Evolutionary conservation across 2,888 invertebrate genomes (phyloP).

Genomic region (Andrena praecox): DNA sequence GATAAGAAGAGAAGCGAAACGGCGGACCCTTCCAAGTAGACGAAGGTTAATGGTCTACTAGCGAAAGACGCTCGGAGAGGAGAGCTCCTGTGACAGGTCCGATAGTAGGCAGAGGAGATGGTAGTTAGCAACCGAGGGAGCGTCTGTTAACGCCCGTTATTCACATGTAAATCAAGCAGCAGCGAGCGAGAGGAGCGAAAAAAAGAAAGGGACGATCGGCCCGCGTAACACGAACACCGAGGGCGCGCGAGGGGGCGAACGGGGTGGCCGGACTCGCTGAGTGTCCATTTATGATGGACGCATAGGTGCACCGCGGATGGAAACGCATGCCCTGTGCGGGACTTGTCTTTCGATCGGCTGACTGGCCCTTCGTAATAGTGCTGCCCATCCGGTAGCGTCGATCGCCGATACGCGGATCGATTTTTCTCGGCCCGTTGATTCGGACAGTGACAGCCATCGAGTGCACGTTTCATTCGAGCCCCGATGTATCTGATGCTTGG

Average conservation of each 20-base stretch:
- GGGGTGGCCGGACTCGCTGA: constrained; percentile 55
- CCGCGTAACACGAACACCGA: constrained; percentile 41
- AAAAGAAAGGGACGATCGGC: constrained; percentile 61
- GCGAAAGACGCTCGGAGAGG: constrained; percentile 67
- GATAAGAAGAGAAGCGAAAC: not conserved
- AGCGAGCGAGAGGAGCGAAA: constrained; percentile 50
- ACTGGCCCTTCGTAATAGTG: constrained; percentile 14
- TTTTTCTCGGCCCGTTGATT: constrained; percentile 44
- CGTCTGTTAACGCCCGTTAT: constrained; percentile 82
- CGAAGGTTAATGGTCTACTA: constrained; percentile 74
- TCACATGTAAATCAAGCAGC: constrained; percentile 81
- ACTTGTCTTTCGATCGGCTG: constrained; percentile 54
- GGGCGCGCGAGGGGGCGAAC: not conserved
- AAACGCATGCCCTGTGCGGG: constrained; percentile 38
- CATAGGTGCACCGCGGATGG: constrained; percentile 50
- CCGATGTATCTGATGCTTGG: constrained; percentile 28
- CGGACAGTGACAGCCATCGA: constrained; percentile 53
- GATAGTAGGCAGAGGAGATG: constrained; percentile 56
- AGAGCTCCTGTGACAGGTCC: constrained; percentile 62
- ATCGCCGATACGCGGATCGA: constrained; percentile 50
- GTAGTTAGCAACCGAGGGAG: constrained; percentile 76
- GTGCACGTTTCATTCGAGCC: constrained; percentile 13
- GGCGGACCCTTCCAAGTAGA: constrained; percentile 57
- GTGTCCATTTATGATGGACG: constrained; percentile 64
- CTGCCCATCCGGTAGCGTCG: constrained; percentile 45